Evolutionary conservation across 2,888 invertebrate species (phyloP).

Genomic region (Platycheirus albimanus): DNA sequence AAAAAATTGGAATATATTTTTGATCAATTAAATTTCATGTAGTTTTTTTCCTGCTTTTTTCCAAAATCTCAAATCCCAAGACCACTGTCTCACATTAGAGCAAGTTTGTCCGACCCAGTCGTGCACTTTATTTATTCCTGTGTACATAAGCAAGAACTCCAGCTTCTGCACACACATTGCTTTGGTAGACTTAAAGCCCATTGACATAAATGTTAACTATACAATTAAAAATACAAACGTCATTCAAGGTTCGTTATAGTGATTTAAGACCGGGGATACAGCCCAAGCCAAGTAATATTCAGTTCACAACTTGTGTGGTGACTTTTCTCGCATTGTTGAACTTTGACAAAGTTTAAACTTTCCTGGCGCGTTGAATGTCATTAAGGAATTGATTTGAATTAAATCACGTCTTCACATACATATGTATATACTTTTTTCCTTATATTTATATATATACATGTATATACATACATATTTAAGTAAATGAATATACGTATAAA

Average conservation of each 20-base stretch:
- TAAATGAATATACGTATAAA: no score
- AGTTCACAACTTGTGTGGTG: constrained; percentile 24
- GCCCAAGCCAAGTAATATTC: constrained; percentile 19
- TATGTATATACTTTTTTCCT: no score
- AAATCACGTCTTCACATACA: constrained; percentile 41
- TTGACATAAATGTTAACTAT: constrained; percentile 58
- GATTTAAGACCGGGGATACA: neutral
- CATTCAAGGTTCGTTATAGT: constrained; percentile 25
- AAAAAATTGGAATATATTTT: no score
- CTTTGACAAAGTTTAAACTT: constrained; percentile 51
- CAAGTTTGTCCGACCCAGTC: no score
- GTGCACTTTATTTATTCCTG: no score
- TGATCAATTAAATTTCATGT: no score
- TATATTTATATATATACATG: no score
- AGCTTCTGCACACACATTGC: constrained; percentile 20
- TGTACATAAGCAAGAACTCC: constrained; percentile 14
- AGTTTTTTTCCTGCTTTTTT: no score
- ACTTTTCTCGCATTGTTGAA: constrained; percentile 38
- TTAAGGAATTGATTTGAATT: constrained; percentile 55
- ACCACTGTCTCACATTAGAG: no score
- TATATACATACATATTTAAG: no score
- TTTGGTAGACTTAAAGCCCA: constrained; percentile 18
- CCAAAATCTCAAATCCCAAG: no score
- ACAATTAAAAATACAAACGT: constrained; percentile 51
- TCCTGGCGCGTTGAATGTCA: constrained; percentile 32